Conservation (phyloP, 2,888 invertebrate species). For the Nomada ferruginata region DNA sequence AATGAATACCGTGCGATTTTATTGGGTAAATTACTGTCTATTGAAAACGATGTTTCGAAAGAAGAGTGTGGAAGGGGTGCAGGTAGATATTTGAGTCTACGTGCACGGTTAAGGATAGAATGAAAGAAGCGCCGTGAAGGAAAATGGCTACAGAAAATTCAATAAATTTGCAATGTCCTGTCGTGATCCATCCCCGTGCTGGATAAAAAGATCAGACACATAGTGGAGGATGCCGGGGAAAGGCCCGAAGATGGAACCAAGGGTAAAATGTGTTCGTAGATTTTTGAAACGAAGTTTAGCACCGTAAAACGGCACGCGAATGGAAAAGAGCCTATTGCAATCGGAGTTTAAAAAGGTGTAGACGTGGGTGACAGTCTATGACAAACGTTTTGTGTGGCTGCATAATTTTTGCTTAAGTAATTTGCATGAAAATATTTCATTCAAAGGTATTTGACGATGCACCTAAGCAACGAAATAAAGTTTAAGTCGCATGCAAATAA, state of each 20-base stretch:
- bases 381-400: too few species aligned
- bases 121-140: conserved; percentile 11
- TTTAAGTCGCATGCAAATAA: too few species aligned
- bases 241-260: not conserved
- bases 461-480: too few species aligned
- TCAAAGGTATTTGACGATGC: too few species aligned
- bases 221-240: not conserved
- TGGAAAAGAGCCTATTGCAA: not conserved
- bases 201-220: conserved; percentile 35
- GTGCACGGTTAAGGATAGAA: conserved; percentile 11
- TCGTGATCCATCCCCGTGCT: conserved; percentile 31
- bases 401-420: too few species aligned
- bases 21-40: not conserved
- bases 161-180: conserved; percentile 49
- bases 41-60: not conserved
- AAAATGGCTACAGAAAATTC: conserved; percentile 45
- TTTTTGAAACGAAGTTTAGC: not conserved
- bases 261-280: conserved; percentile 6
- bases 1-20: too few species aligned
- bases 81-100: conserved; percentile 17
- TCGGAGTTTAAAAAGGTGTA: not conserved
- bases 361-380: too few species aligned
- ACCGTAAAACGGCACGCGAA: not conserved
- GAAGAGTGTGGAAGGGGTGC: not conserved
- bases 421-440: too few species aligned